These are phyloP conservation scores for Cettia cetti DNA, from an alignment of 2,113 vertebrate genomes.

Conservation along the genomic window DNA sequence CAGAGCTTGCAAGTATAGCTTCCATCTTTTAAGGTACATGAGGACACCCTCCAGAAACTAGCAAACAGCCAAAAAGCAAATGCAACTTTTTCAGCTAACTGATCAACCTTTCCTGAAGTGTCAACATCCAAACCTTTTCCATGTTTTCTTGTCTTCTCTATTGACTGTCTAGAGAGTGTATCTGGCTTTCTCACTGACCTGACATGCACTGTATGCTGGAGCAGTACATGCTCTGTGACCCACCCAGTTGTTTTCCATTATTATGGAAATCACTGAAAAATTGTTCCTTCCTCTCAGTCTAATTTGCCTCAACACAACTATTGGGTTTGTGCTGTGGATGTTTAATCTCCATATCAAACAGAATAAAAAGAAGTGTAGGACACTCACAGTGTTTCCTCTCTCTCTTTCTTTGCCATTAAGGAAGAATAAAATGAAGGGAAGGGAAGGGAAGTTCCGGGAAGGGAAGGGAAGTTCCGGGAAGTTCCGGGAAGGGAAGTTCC, in stretches of 20 bases:
- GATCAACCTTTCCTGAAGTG: background rate
- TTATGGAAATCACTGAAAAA: background rate
- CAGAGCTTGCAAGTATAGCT: background rate
- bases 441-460: too few relatives aligned
- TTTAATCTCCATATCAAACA: background rate
- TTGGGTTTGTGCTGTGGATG: background rate
- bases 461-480: too few relatives aligned
- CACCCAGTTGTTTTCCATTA: background rate
- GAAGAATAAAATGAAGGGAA: too few relatives aligned
- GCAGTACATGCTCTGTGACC: background rate
- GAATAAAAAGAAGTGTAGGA: background rate
- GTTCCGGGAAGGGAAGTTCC: background rate
- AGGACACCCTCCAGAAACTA: background rate
- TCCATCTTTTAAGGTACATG: background rate
- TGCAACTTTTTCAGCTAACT: background rate
- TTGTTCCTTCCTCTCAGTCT: background rate
- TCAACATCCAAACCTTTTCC: background rate
- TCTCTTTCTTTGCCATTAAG: background rate
- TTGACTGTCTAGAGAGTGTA: background rate
- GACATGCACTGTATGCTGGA: background rate
- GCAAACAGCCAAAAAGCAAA: background rate
- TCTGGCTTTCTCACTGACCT: background rate
- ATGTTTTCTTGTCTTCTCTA: background rate
- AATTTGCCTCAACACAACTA: background rate
- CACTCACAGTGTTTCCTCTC: background rate